Conservation (phyloP, 1,140 invertebrate species). For the Cryptotermes secundus region DNA sequence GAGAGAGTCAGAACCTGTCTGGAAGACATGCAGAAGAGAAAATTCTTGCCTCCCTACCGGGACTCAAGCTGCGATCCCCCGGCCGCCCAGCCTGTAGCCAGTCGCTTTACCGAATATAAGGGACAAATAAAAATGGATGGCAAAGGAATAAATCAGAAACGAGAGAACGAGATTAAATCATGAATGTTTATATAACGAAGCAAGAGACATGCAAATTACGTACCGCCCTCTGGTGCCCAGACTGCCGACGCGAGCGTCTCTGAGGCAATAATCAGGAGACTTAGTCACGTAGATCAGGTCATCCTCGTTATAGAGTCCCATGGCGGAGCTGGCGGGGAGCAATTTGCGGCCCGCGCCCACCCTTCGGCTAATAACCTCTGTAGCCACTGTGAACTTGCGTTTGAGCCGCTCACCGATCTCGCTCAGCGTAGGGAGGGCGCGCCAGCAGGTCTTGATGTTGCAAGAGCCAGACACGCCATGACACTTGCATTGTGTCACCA, state of each 20-base stretch:
- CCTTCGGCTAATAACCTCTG: conserved; percentile 43
- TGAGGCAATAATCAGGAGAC: conserved; percentile 91
- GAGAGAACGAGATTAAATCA: not conserved
- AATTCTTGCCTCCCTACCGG: no score
- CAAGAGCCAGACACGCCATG: conserved; percentile 96
- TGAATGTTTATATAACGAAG: not conserved
- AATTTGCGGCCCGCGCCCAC: conserved; percentile 41
- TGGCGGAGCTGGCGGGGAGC: conserved; percentile 37
- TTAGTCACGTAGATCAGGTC: conserved; percentile 77
- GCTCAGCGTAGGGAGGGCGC: conserved; percentile 53
- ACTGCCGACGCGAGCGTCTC: conserved; percentile 69
- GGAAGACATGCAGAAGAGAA: no score
- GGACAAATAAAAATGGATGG: not conserved
- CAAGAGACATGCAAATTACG: no score
- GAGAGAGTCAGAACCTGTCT: no score
- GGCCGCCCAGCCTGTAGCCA: no score
- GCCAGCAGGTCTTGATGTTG: conserved; percentile 92
- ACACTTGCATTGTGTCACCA: conserved; percentile 89
- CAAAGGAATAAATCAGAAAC: not conserved
- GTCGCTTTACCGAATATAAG: no score
- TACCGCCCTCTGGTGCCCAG: conserved; percentile 79
- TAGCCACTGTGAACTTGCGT: conserved; percentile 40
- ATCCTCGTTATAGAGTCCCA: conserved; percentile 43
- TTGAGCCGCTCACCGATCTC: conserved; percentile 49
- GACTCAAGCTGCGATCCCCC: no score